Percentiles rank a stretch among this genome's conserved stretches.
phyloP scores from a whole-genome alignment of 2,888 invertebrate genomes.

The Apodemia hepburni region DNA sequence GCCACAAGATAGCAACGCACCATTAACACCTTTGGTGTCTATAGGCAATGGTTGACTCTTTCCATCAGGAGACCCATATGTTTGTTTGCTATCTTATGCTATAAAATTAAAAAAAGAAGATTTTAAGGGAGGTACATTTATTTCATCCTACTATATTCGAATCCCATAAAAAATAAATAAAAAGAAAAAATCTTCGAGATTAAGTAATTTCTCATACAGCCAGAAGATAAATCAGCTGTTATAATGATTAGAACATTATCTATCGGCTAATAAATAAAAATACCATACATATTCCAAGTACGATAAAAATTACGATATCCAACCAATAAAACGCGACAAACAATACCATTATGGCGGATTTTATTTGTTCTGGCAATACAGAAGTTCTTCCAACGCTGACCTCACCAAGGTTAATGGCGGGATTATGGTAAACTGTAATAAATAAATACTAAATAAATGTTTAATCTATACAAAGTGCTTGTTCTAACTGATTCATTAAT shows the following conservation, averaged over 20 bases:
- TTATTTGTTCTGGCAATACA: background rate
- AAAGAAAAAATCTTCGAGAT: background rate
- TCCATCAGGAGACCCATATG: too few relatives aligned
- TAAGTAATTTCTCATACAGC: background rate
- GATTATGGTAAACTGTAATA: background rate
- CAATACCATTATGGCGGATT: slow-evolving; percentile 4
- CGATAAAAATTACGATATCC: slow-evolving; percentile 4
- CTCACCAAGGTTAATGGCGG: background rate
- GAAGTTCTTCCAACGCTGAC: background rate
- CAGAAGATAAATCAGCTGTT: background rate
- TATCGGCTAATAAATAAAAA: slow-evolving; percentile 7
- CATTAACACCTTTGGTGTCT: too few relatives aligned
- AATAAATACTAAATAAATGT: background rate
- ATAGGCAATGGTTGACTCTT: too few relatives aligned
- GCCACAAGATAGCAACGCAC: too few relatives aligned
- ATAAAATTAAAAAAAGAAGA: too few relatives aligned
- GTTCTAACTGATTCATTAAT: background rate
- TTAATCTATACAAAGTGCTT: slow-evolving; percentile 4
- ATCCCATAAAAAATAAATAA: too few relatives aligned
- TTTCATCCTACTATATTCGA: too few relatives aligned
- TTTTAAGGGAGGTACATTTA: too few relatives aligned
- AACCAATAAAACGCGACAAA: slow-evolving; percentile 9
- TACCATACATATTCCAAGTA: background rate
- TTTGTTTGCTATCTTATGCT: too few relatives aligned
- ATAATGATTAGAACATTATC: background rate